Evolutionary conservation across 1,140 invertebrate genomes (phyloP), one percentile per base, ranked within the genome.

Genomic region (Anastatus disparis): DNA sequence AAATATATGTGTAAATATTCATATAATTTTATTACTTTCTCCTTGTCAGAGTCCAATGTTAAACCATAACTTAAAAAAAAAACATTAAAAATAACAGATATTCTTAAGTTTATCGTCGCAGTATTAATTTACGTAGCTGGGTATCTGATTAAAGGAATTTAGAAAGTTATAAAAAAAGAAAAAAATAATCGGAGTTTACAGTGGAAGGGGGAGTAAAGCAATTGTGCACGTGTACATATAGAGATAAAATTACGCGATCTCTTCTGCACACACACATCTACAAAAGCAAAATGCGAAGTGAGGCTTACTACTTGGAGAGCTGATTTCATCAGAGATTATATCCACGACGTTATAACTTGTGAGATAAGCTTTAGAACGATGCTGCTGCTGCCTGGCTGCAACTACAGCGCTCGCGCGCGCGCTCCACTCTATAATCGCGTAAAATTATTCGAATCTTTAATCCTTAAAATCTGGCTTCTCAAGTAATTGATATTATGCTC

Each of bases 301-400:
- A 61, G 38, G 38, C 58, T 42, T 58, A 53, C 26, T 4, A 26
- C 50, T 29, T 53, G 7, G 46, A 24, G 24, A 48, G 42, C 59
- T 62, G 42, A 48, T 62, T 66, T 66, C 38, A 56, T 44, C 50
- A 42, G 24, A 55, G 50, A 65, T 65, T 55, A 55, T 55, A 55
- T 65, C 52, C 38, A 26, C 63, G 50, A 65, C 52, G 63, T 40
- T 53, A 53, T 55, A 55, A 65, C 35, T 55, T 55, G 38, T 15
- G 24, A 55, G 50, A 65, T 65, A 55, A 55, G 63, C 50, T 22
- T 9, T n/a, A 17, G n/a, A 46, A 12, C 31, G 38, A n/a, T n/a
- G n/a, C n/a, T n/a, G n/a, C n/a, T n/a, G n/a, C n/a, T n/a, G 40
- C 22, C 17, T 24, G 17, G 40, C 40, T n/a, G 40, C 40, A 8